A percentile compares a stretch with the other conserved stretches of the same genome.
Conservation (phyloP, 2,888 invertebrate species). For the Drosophila meridionalis region DNA sequence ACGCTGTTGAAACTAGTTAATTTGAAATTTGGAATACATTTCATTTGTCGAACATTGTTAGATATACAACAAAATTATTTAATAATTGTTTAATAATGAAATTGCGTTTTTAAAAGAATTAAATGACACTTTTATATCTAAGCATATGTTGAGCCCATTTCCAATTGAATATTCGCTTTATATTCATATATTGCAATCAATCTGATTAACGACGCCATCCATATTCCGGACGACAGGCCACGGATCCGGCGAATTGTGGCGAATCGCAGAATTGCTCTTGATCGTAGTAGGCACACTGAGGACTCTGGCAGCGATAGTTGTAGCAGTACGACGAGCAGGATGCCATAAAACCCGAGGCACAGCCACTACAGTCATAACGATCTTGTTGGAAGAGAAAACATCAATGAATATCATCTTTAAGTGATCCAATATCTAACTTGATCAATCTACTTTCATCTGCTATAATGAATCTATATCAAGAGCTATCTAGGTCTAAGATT, state of each 20-base stretch:
- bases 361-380: conserved; percentile 74
- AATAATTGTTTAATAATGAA: too few species aligned
- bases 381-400: conserved; percentile 4
- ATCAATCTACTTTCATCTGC: neutral
- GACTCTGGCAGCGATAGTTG: conserved; percentile 58
- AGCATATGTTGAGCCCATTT: too few species aligned
- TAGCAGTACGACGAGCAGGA: conserved; percentile 74
- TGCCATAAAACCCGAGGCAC: conserved; percentile 37
- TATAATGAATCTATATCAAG: neutral
- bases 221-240: conserved; percentile 67
- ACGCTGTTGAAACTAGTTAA: too few species aligned
- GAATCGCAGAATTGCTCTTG: conserved; percentile 65
- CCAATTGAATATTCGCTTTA: too few species aligned
- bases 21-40: too few species aligned
- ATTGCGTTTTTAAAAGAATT: too few species aligned
- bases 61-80: too few species aligned
- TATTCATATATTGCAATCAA: neutral
- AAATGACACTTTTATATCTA: too few species aligned
- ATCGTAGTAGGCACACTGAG: conserved; percentile 68
- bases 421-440: neutral
- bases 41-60: too few species aligned
- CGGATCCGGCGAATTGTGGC: conserved; percentile 33
- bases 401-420: neutral
- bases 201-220: conserved; percentile 59
- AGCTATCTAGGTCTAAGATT: neutral